A percentile compares a stretch with the other conserved stretches of the same genome.
Evolutionary conservation across 2,888 invertebrate genomes (phyloP).

Genomic region (Molorchus minor): DNA sequence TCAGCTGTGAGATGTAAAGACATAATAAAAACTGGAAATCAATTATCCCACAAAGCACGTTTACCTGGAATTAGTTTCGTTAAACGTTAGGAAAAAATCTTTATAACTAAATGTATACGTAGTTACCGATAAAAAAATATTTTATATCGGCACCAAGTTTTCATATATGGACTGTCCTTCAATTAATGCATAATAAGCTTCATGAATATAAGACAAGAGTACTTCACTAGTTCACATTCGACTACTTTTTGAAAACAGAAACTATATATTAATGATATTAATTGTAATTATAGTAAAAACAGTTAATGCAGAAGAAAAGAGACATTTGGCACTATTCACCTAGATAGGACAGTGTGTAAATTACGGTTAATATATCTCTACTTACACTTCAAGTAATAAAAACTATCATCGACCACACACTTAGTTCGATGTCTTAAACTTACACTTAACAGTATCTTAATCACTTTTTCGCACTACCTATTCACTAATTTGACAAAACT

Average conservation of each 20-base stretch:
- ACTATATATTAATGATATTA: background rate
- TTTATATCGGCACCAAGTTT: no score
- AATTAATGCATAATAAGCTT: no score
- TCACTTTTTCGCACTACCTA: conserved; percentile 27
- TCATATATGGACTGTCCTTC: no score
- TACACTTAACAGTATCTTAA: conserved; percentile 31
- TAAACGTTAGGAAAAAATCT: no score
- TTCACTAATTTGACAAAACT: conserved; percentile 36
- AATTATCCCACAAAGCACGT: no score
- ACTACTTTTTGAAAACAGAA: background rate
- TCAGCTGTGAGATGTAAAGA: background rate
- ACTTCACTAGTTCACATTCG: no score
- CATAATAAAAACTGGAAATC: background rate
- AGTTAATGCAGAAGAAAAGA: conserved; percentile 23
- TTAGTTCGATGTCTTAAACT: conserved; percentile 32
- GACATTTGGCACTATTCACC: conserved; percentile 25
- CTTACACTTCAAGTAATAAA: conserved; percentile 38
- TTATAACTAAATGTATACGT: no score
- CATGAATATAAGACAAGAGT: no score
- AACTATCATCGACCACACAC: conserved; percentile 41
- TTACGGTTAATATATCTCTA: conserved; percentile 12
- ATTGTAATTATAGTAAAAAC: conserved; percentile 15
- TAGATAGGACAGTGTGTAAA: conserved; percentile 25
- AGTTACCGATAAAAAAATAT: no score
- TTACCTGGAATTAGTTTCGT: no score